Evolutionary conservation across 2,888 invertebrate genomes (phyloP), one percentile per base, ranked within the genome.

Genomic region (Furcula furcula): DNA sequence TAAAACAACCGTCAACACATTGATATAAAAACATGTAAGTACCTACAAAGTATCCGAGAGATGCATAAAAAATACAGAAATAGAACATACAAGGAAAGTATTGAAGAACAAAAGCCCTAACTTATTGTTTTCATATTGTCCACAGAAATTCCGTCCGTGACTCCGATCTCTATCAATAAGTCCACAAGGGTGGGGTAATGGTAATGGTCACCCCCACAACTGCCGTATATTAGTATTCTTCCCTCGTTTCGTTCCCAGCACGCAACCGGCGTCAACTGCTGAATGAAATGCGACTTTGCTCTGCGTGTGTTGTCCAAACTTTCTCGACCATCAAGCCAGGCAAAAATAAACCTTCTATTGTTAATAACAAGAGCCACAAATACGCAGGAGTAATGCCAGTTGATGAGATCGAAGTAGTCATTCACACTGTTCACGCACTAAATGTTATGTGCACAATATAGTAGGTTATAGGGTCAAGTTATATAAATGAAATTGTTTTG

Each of bases 381-480:
- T 22, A 36, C 29, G 59, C 29, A 55, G 23, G 39, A 27, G 13
- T 29, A 42, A 27, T 36, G 54, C 43, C 37, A 30, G 33, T 33
- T 39, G 63, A 64, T 55, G 65, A 60, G 69, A 72, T 66, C 57
- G 62, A 56, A 64, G 58, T 65, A 60, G 64, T 72, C 71, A 74
- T 73, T 74, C 65, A 73, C 48, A 44, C 61, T 53, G 68, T 81
- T 79, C 79, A 83, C 84, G 85, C 82, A 82, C 83, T 72, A 76
- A 50, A 82, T 79, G 68, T 61, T 68, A 67, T 66, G 72, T 65
- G 64, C 66, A 59, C 63, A 65, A 68, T 63, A 64, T 66, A 76
- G 56, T 83, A 56, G 85, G 83, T 82, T 70, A 81, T 63, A 73
- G 67, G 83, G 83, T 64, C 76, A 53, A 50, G 63, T 79, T 80